phyloP scores from a whole-genome alignment of 2,113 vertebrate species.

The Colinus virginianus region DNA sequence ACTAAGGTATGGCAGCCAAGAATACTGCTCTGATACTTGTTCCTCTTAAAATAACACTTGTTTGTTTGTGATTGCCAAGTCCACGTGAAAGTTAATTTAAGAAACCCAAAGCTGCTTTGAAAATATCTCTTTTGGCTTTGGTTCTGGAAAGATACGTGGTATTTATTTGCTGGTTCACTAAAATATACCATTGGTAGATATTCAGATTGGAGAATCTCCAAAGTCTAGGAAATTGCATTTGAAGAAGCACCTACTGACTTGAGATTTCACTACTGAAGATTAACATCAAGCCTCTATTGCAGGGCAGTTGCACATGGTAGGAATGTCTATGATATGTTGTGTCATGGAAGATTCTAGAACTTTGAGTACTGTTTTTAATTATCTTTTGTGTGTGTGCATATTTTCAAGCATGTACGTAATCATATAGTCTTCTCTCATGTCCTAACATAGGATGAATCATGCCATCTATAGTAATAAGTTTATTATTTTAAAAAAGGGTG shows the following conservation, averaged over 20 bases:
- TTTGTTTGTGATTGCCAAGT: not conserved
- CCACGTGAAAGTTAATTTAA: not conserved
- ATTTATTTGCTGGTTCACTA: not conserved
- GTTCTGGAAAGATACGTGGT: not conserved
- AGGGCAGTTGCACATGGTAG: not conserved
- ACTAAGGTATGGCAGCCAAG: not conserved
- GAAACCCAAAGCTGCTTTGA: not conserved
- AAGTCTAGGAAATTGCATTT: not conserved
- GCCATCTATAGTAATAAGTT: not conserved
- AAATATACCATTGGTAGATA: not conserved
- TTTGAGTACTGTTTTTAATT: no score
- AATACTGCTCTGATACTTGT: not conserved
- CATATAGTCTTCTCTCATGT: not conserved
- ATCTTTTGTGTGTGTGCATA: not conserved
- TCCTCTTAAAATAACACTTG: not conserved
- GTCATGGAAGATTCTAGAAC: not conserved
- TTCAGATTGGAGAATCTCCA: not conserved
- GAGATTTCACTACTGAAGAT: not conserved
- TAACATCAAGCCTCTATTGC: not conserved
- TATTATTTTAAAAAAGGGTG: not conserved
- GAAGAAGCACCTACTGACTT: not conserved
- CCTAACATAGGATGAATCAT: not conserved
- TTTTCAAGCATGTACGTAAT: not conserved
- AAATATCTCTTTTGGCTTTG: not conserved
- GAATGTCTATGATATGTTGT: accelerated